These are phyloP conservation scores for Tenualosa thibaudeaui DNA, from an alignment of 2,797 vertebrate species.

Conservation along the genomic window DNA sequence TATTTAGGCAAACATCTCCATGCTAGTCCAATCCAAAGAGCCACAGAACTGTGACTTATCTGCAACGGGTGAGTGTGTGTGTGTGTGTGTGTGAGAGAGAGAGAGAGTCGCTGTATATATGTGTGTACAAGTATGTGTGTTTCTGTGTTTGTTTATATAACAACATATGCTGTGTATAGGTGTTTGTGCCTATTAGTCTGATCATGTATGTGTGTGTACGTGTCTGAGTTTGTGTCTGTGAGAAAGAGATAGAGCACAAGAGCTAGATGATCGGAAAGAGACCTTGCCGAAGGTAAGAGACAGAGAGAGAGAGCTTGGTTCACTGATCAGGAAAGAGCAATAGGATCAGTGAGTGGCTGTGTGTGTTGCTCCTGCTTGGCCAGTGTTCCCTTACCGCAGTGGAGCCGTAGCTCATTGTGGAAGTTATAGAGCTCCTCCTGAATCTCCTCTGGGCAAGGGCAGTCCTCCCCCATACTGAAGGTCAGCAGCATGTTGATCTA, in stretches of 20 bases:
- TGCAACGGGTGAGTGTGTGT: conserved; percentile 33
- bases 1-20: conserved; percentile 66
- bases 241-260: background rate
- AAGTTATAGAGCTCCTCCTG: conserved; percentile 91
- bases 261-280: background rate
- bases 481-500: conserved; percentile 98
- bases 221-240: background rate
- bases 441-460: conserved; percentile 93
- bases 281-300: background rate
- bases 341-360: background rate
- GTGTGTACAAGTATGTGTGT: background rate
- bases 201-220: background rate
- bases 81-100: background rate
- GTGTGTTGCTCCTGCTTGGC: background rate
- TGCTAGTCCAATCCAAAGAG: conserved; percentile 54
- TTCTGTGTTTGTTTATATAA: background rate
- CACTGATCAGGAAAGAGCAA: background rate
- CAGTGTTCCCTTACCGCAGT: conserved; percentile 83
- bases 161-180: too few relatives aligned
- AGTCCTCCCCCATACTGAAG: conserved; percentile 92
- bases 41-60: conserved; percentile 48
- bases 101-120: background rate
- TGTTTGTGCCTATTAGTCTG: too few relatives aligned
- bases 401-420: conserved; percentile 91
- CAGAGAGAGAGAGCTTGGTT: background rate